Evolutionary conservation across 1,140 invertebrate species (phyloP).

Genomic region (Drosophila aff.): DNA sequence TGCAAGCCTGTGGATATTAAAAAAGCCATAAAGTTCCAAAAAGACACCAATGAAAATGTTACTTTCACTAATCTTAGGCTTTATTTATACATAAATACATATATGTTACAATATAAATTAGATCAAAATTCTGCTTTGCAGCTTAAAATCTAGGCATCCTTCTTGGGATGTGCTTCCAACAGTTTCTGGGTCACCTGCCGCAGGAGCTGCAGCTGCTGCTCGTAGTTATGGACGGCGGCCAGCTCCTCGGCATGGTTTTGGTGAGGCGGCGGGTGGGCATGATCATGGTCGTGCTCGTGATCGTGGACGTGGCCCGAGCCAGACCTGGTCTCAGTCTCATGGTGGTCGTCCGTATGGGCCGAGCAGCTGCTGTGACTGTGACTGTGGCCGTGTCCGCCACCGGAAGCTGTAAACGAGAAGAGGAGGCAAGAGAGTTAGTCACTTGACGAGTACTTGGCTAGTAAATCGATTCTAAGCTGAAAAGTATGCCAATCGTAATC

Average conservation of each 20-base stretch:
- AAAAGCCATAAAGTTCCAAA: background rate
- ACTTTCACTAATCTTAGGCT: conserved; percentile 24
- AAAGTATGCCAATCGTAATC: conserved; percentile 38
- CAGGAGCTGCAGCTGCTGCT: conserved; percentile 66
- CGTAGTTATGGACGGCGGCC: conserved; percentile 62
- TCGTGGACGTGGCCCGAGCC: conserved; percentile 22
- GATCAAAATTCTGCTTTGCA: conserved; percentile 34
- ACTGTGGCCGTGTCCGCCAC: conserved; percentile 67
- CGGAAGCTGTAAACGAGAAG: conserved; percentile 52
- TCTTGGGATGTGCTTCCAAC: conserved; percentile 60
- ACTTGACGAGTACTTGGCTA: background rate
- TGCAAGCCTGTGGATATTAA: background rate
- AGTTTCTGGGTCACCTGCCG: conserved; percentile 71
- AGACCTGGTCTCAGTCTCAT: conserved; percentile 45
- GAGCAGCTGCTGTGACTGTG: conserved; percentile 66
- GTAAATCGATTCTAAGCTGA: background rate
- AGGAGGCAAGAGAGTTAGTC: background rate
- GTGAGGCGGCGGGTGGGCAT: conserved; percentile 26
- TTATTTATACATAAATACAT: conserved; percentile 60
- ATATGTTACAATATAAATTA: conserved; percentile 25
- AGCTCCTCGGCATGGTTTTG: conserved; percentile 59
- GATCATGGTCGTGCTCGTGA: conserved; percentile 54
- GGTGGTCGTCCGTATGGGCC: conserved; percentile 25
- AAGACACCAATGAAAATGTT: background rate
- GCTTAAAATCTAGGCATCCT: conserved; percentile 31